Conservation (phyloP, 2,113 vertebrate genomes). For the Amblyornis subalaris region DNA sequence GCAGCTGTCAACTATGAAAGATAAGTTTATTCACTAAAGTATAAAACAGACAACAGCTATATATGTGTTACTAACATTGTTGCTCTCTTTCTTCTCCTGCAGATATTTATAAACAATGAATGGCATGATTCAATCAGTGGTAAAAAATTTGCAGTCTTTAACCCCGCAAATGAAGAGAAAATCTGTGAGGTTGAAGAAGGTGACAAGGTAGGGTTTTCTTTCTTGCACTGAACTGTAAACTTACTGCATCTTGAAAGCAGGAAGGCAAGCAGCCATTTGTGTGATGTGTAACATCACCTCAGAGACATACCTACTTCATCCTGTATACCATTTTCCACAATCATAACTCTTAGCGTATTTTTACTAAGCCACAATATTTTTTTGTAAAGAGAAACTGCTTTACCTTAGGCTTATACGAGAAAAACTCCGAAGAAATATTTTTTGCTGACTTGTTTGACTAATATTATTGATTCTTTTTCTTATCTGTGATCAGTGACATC, state of each 20-base stretch:
- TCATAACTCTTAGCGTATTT: background rate
- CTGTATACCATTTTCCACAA: background rate
- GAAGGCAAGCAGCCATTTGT: background rate
- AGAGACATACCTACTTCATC: background rate
- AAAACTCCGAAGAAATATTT: background rate
- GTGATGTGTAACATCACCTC: background rate
- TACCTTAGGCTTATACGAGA: background rate
- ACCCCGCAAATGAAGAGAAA: constrained; percentile 82
- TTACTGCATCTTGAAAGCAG: background rate
- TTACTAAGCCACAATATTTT: accelerated
- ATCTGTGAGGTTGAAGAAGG: constrained; percentile 87
- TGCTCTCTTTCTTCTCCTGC: background rate
- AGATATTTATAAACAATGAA: constrained; percentile 90
- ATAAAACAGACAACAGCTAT: background rate
- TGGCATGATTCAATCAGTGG: constrained; percentile 82
- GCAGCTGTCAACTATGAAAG: background rate
- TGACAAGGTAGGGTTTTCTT: constrained; percentile 70
- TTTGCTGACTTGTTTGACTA: background rate
- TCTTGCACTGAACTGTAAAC: background rate
- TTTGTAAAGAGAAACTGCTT: background rate
- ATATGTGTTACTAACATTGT: background rate
- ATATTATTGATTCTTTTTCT: background rate
- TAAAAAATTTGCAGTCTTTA: constrained; percentile 81
- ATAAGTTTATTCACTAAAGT: background rate
- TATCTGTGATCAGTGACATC: background rate